Conservation (phyloP, 2,113 vertebrate species). For the Artemisiospiza belli region DNA sequence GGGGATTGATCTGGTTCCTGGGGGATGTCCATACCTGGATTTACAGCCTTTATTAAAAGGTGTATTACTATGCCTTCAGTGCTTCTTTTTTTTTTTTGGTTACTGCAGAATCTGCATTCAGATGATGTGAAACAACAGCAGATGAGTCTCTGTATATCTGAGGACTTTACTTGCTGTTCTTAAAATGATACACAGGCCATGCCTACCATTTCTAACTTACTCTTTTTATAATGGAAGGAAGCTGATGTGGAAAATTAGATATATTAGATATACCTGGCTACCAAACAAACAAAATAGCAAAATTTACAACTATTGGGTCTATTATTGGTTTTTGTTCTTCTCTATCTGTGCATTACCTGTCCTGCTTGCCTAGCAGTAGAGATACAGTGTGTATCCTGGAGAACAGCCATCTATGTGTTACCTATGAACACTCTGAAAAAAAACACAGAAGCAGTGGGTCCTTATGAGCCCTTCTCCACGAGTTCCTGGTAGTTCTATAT, state of each 20-base stretch:
- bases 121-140: not conserved
- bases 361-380: not conserved
- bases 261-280: not conserved
- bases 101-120: not conserved
- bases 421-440: not conserved
- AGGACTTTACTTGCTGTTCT: not conserved
- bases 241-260: not conserved
- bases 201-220: not conserved
- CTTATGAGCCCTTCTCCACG: not conserved
- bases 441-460: not conserved
- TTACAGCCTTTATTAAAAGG: not conserved
- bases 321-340: rapidly evolving
- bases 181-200: not conserved
- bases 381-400: not conserved
- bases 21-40: not conserved
- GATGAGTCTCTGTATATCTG: not conserved
- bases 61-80: no score
- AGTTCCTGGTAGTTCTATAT: not conserved
- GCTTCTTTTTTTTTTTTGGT: no score
- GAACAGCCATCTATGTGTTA: not conserved
- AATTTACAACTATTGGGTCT: not conserved
- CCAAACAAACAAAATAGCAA: not conserved
- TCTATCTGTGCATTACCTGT: not conserved
- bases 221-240: not conserved
- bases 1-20: not conserved